Base-by-base conservation (phyloP, 1,140 invertebrate genomes). In the Drosophila pseudoobscura region DNA sequence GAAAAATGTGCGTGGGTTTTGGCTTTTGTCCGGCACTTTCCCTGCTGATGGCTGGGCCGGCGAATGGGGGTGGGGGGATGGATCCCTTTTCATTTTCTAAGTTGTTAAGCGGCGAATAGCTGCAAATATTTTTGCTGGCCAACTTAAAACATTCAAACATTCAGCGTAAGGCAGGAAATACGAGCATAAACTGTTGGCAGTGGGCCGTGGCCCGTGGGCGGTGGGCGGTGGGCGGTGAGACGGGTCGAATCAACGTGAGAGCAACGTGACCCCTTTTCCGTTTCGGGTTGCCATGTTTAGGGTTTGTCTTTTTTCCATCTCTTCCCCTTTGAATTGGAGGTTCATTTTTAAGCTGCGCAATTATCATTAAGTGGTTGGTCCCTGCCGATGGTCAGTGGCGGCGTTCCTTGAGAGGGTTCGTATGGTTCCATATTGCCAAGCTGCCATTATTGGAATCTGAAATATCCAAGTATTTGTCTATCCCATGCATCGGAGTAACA, bases 1-100 rank as follows among this genome's bases (percentile, higher is more conserved):
- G 83, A 88, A 82, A 87, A 88, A 88, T 87, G 83, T 82, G 82
- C 75, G 83, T 87, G 69, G 78, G 69, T 31, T 58, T 56, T 60
- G 71, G 70, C 71, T 75, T 74, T 75, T 71, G 55, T 71, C 47
- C 47, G 66, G 66, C 66, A 35, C 49, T 70, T 68, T 41, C 39
- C 43, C 50, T 73, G 29, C 64, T 31, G 56, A 20, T 17, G 17
- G 46, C 35, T 41, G 31, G 29, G 22, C 11, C 22, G 31, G 24
- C 0, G 24, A 3, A 3, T 24, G 41, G 35, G 56, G 31, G 24
- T 7, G 29, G 2, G 6, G 6, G 29, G 29, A 26, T 26, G 49
- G 29, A 43, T 46, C 13, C 46, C 47, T 60, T 78, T 75, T 46
- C 24, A 22, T 20, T 41, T 55, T 62, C 46, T 54, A 84, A 87